These are phyloP conservation scores for Rhinichthys osculus DNA, from an alignment of 2,797 vertebrate genomes.

Conservation along the genomic window DNA sequence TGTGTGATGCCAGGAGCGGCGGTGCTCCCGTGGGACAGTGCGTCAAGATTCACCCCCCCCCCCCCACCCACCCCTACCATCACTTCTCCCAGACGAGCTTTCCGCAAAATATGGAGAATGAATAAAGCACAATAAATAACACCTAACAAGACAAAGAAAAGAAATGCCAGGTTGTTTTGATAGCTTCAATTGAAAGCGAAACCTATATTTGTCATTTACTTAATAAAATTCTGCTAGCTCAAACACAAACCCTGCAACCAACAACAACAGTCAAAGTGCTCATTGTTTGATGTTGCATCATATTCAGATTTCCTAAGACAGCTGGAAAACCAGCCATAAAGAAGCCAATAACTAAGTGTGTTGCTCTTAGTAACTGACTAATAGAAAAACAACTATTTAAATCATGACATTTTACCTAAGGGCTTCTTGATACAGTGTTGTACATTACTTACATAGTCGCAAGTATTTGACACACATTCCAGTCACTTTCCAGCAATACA, in stretches of 20 bases:
- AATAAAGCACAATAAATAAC: slow-evolving; percentile 58
- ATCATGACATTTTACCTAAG: slow-evolving; percentile 48
- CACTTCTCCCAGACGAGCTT: slow-evolving; percentile 44
- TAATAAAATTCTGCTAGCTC: neutral
- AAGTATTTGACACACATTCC: slow-evolving; percentile 34
- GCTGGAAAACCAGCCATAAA: slow-evolving; percentile 40
- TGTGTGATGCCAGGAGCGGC: slow-evolving; percentile 79
- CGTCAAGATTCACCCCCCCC: slow-evolving; percentile 26
- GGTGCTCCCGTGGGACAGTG: slow-evolving; percentile 65
- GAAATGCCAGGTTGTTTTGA: slow-evolving; percentile 42
- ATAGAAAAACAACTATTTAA: slow-evolving; percentile 52
- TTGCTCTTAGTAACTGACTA: slow-evolving; percentile 50
- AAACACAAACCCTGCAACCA: slow-evolving; percentile 20
- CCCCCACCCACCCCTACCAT: neutral
- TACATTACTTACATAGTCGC: slow-evolving; percentile 41
- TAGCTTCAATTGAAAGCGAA: neutral
- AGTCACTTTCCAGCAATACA: slow-evolving; percentile 75
- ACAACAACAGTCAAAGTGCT: slow-evolving; percentile 25
- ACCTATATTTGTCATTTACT: neutral
- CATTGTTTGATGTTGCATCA: slow-evolving; percentile 14
- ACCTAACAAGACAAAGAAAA: slow-evolving; percentile 70
- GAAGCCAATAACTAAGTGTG: slow-evolving; percentile 33
- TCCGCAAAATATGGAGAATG: slow-evolving; percentile 69
- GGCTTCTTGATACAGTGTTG: slow-evolving; percentile 36
- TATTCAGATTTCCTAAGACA: slow-evolving; percentile 18